Percentiles rank a stretch among this genome's conserved stretches.
These are phyloP conservation scores for Rhysida immarginata DNA, from an alignment of 1,140 invertebrate genomes.

Conservation along the genomic window DNA sequence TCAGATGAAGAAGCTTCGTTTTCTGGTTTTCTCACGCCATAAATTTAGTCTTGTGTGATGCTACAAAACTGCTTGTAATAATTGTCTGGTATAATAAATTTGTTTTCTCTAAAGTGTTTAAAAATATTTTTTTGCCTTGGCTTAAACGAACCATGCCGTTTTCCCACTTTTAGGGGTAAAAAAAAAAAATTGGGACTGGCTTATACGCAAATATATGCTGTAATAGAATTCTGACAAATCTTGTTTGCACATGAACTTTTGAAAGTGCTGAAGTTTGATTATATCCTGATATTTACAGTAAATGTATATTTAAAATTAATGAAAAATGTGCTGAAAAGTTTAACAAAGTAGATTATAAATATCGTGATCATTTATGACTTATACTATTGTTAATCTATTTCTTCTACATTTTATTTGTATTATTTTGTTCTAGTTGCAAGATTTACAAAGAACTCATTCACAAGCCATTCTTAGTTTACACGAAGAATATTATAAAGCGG, in stretches of 20 bases:
- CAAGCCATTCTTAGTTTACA: conserved; percentile 46
- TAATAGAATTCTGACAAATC: too few relatives aligned
- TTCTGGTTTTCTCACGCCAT: too few relatives aligned
- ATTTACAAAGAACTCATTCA: conserved; percentile 42
- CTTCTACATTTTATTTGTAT: conserved; percentile 2
- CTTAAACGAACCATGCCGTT: too few relatives aligned
- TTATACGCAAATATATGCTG: too few relatives aligned
- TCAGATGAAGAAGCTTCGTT: too few relatives aligned
- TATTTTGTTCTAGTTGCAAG: conserved; percentile 23
- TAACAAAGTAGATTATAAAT: neutral
- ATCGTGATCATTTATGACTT: neutral
- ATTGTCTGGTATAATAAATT: too few relatives aligned
- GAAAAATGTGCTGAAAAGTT: neutral
- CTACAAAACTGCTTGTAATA: too few relatives aligned
- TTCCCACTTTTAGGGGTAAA: too few relatives aligned
- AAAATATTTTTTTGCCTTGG: too few relatives aligned
- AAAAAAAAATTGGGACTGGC: too few relatives aligned
- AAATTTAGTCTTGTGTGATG: too few relatives aligned
- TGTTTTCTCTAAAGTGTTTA: too few relatives aligned
- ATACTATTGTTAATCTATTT: neutral
- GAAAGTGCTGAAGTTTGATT: neutral
- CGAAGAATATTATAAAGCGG: conserved; percentile 52
- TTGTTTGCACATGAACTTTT: neutral
- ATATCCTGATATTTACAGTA: neutral
- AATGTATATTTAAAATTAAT: neutral